Base-by-base conservation (phyloP, 2,113 vertebrate species). In the Tapirus terrestris region DNA sequence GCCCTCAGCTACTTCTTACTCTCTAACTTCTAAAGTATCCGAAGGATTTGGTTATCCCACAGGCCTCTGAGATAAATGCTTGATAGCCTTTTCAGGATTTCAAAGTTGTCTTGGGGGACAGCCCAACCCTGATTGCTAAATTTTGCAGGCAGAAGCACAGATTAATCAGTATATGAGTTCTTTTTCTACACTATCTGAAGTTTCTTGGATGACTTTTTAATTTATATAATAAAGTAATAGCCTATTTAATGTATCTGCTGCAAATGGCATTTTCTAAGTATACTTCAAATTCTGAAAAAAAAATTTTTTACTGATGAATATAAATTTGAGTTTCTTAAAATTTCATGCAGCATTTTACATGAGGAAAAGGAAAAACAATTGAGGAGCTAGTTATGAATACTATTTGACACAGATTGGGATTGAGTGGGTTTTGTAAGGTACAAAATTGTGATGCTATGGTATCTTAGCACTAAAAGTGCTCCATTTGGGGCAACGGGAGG, bases 191-290 rank as follows among this genome's bases (percentile, higher is more conserved):
- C 6, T 53, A 79, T 36, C 51, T 91, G 43, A 83, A 51, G 56
- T 95, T 96, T 93, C 94, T 92, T 53, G 43, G 68, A 63, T 94
- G 17, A 65, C 8, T 43, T 96, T 90, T 95, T 63, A 73, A 63
- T 31, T 53, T 92, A 91, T 13, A 45, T 16, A 88, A 33, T 93
- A 86, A 89, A 77, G 48, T 27, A 10, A 18, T 63, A 83, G 53
- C 36, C n/a, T 65, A 51, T 48, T 96, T 80, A 91, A 87, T 51
- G 61, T 63, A 98, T 61, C 84, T 91, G 48, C 27, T 91, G 73
- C n/a, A 77, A 45, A 89, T 89, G 80, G 17, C 29, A 83, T 81
- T 97, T 96, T 97, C 72, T 76, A 90, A 90, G 68, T 92, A n/a
- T 90, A 65, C 73, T 79, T 95, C 48, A 94, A 97, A 80, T 70